Evolutionary conservation across 1,140 invertebrate genomes (phyloP), one percentile per base, ranked within the genome.

Genomic region (Neodiprion virginianus): DNA sequence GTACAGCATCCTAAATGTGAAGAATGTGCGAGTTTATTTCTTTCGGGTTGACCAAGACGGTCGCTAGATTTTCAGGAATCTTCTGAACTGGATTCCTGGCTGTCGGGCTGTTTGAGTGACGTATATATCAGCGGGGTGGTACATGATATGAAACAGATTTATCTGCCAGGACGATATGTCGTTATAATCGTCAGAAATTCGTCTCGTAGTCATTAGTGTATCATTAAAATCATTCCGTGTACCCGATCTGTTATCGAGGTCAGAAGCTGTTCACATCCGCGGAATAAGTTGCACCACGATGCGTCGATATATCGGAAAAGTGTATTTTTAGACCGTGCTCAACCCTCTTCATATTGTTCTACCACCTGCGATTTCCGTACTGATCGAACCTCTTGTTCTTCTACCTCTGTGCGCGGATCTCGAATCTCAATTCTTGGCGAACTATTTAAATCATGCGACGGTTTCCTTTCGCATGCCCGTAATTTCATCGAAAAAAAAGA

Each of bases 271-370:
- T 12, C 11, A 12, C 53, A 17, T 14, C 11, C 53, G 11, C n/a
- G 5, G 53, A 7, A 14, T 3, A 61, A 17, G 4, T 61, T 61
- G n/a, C 53, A 17, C n/a, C n/a, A 61, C n/a, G 53, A 61, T 61
- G 53, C 53, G 53, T 61, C 53, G 53, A 61, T 61, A 61, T 61
- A 61, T 61, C n/a, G 53, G 53, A 61, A 61, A 17, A 61, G n/a
- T 61, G n/a, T 61, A 61, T 61, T 61, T 61, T 61, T 61, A 61
- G 53, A 61, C 53, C n/a, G 11, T 12, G 53, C n/a, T 61, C 53
- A 61, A 14, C 53, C 53, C 53, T 61, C 53, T 12, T 40, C 28
- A 61, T 61, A 12, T 17, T 12, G 11, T 61, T 8, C n/a, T 8
- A 61, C 5, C 53, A 17, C 53, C 53, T 12, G n/a, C n/a, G 4